phyloP scores from a whole-genome alignment of 2,888 invertebrate genomes.

The Asteroscopus sphinx region DNA sequence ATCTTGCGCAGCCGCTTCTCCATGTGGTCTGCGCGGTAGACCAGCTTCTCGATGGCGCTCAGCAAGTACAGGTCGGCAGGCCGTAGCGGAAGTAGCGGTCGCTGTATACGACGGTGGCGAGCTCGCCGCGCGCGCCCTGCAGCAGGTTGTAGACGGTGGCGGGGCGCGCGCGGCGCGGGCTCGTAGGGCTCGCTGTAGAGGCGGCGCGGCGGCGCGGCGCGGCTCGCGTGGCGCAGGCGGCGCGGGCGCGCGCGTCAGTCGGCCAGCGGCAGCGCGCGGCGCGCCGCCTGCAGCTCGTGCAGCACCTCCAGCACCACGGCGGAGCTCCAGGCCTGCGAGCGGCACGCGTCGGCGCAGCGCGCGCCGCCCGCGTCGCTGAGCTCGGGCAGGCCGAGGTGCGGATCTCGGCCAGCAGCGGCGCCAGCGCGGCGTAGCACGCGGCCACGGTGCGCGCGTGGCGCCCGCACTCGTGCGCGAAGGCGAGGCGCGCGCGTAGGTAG shows the following conservation, averaged over 20 bases:
- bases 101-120: conserved; percentile 85
- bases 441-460: conserved; percentile 91
- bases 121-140: conserved; percentile 65
- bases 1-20: conserved; percentile 94
- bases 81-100: conserved; percentile 86
- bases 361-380: conserved; percentile 96
- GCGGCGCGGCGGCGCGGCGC: conserved; percentile 60
- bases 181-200: no score
- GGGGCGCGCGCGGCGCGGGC: conserved; percentile 60
- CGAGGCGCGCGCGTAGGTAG: conserved; percentile 96
- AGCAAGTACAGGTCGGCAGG: conserved; percentile 92
- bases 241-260: conserved; percentile 73
- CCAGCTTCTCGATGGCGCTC: conserved; percentile 95
- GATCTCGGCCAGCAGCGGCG: conserved; percentile 93
- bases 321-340: conserved; percentile 99
- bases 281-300: conserved; percentile 87
- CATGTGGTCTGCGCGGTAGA: conserved; percentile 94
- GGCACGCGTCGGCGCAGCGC: conserved; percentile 96
- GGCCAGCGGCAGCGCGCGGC: conserved; percentile 73
- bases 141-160: conserved; percentile 69
- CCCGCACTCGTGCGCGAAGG: conserved; percentile 92
- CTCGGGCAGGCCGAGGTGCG: conserved; percentile 97
- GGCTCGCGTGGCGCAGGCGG: conserved; percentile 56
- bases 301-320: conserved; percentile 96
- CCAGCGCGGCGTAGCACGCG: conserved; percentile 72